These are phyloP conservation scores for Bucorvus abyssinicus DNA, from an alignment of 2,797 vertebrate species.

Conservation along the genomic window DNA sequence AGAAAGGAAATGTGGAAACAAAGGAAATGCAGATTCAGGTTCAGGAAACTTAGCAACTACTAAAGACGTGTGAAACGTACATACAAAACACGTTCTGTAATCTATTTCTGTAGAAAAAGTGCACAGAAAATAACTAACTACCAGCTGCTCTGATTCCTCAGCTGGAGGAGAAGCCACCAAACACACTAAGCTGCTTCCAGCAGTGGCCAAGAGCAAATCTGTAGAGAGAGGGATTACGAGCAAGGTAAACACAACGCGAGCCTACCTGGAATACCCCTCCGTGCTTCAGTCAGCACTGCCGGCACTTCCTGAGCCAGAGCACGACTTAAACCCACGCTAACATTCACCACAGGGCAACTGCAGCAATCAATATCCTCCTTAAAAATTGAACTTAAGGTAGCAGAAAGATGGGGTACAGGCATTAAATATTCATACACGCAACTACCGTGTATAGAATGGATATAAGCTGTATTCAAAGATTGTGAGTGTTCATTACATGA, in stretches of 20 bases:
- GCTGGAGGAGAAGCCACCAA: neutral
- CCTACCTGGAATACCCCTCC: neutral
- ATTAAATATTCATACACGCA: neutral
- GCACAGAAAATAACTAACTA: neutral
- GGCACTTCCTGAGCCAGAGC: neutral
- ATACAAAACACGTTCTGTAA: neutral
- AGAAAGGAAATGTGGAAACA: neutral
- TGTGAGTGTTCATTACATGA: neutral
- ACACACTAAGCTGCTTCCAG: neutral
- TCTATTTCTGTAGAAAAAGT: neutral
- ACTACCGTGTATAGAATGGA: neutral
- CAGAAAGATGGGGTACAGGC: neutral
- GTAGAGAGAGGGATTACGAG: neutral
- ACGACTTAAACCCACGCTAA: neutral
- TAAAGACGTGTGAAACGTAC: neutral
- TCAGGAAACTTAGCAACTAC: neutral
- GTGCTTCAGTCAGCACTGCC: neutral
- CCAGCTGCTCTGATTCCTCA: neutral
- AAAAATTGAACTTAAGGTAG: neutral
- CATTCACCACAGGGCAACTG: neutral
- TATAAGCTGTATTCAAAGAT: neutral
- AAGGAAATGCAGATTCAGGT: neutral
- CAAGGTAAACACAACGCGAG: neutral
- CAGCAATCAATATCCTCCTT: neutral
- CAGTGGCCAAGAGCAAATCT: neutral